Evolutionary conservation across 2,888 invertebrate species (phyloP).

Genomic region (Orthonevra nobilis): DNA sequence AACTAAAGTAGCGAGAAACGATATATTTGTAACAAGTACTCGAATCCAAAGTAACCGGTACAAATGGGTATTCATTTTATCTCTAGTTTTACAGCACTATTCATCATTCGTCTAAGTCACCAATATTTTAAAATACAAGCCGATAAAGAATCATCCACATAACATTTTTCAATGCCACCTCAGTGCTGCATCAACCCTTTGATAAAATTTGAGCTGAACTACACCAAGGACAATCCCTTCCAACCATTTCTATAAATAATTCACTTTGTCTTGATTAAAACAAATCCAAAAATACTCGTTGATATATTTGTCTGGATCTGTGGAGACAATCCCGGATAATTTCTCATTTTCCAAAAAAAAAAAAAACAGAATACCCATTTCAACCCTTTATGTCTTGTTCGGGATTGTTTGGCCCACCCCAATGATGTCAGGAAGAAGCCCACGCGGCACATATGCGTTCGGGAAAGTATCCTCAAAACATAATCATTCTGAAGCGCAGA

Average conservation of each 20-base stretch:
- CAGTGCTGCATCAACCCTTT: no score
- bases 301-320: constrained; percentile 69
- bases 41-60: no score
- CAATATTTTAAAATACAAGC: no score
- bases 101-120: no score
- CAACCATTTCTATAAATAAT: constrained; percentile 61
- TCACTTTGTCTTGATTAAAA: constrained; percentile 70
- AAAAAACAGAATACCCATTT: constrained; percentile 4
- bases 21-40: no score
- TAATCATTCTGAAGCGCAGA: constrained; percentile 35
- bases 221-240: no score
- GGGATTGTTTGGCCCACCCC: not conserved
- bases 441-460: constrained; percentile 58
- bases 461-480: constrained; percentile 19
- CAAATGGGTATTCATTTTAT: no score
- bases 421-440: constrained; percentile 12
- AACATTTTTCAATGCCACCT: no score
- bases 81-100: no score
- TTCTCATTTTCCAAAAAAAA: constrained; percentile 65
- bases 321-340: constrained; percentile 63
- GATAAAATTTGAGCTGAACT: no score
- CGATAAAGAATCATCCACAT: no score
- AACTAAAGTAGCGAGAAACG: no score
- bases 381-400: constrained; percentile 38
- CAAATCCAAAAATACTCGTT: constrained; percentile 59